Evolutionary conservation across 2,797 vertebrate species (phyloP), one percentile per base, ranked within the genome.

Genomic region (Chelidonichthys spinosus): DNA sequence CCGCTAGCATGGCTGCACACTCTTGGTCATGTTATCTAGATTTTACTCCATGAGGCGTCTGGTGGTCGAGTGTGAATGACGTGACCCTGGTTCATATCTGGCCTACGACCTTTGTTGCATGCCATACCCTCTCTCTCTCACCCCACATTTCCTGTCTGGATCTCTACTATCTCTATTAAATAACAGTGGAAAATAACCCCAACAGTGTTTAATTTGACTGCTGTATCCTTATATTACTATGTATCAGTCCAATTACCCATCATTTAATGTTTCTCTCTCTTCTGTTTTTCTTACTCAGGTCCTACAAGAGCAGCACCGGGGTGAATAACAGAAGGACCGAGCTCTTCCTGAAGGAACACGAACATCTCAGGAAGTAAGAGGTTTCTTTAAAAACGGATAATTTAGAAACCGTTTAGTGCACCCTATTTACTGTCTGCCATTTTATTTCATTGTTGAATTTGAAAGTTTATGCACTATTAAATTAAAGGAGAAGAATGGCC

Each of bases 241-340:
- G n/a, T 68, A 14, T 54, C 49, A 65, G 2, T 37, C 58, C 8
- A 59, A 5, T 58, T 73, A 3, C 15, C 4, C 33, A n/a, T 32
- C n/a, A 33, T 70, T 65, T 42, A n/a, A 49, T 36, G 4, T 6
- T 46, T 79, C 36, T 56, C 10, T 64, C 13, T 64, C 39, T 11
- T 46, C 0, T 72, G 10, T 80, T 73, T 17, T 64, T 76, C 11
- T 66, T 36, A 0, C 66, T 64, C 74, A 97, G 97, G 70, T 97
- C 96, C 0, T 97, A 97, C 69, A 98, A 97, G 87, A 96, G 94
- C 68, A 91, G 93, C n/a, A 95, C 95, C 49, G 96, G 96, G 0
- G 95, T 97, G 81, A 98, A 97, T 78, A 98, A 97, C 93, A 96
- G 97, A 81, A 95, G 95, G 82, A 96, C 96, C 8, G 97, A 98